These are phyloP conservation scores for Agrypnia vestita DNA, from an alignment of 1,140 invertebrate genomes.

Conservation along the genomic window DNA sequence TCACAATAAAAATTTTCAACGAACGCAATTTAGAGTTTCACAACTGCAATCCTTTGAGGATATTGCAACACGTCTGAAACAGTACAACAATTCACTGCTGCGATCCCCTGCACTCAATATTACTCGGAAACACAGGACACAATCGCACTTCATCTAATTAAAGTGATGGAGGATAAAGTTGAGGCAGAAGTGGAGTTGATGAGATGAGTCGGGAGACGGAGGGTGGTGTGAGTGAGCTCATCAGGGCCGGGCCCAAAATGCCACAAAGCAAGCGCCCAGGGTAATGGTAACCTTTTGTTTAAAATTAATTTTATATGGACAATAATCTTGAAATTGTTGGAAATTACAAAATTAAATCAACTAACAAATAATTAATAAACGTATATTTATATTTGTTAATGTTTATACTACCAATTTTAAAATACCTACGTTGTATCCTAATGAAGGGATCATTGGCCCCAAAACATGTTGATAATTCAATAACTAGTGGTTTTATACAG, in stretches of 20 bases:
- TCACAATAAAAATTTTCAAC: background rate
- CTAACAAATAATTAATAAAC: too few species aligned
- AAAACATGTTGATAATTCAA: too few species aligned
- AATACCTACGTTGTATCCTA: too few species aligned
- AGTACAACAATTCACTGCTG: background rate
- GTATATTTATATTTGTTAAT: too few species aligned
- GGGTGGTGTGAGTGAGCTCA: background rate
- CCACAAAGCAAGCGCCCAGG: too few species aligned
- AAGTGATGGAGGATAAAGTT: constrained; percentile 41
- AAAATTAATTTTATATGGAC: too few species aligned
- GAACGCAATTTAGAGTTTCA: background rate
- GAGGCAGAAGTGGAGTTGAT: background rate
- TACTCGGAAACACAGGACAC: background rate
- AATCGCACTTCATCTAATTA: constrained; percentile 42
- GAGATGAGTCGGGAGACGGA: constrained; percentile 12
- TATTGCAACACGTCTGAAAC: background rate
- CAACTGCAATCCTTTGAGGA: background rate
- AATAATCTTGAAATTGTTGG: too few species aligned
- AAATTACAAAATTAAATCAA: too few species aligned
- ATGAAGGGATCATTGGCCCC: too few species aligned
- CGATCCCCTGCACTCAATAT: constrained; percentile 7
- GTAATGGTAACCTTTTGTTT: too few species aligned
- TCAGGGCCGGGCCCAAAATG: background rate
- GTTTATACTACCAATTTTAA: too few species aligned
- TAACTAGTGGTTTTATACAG: too few species aligned